Evolutionary conservation across 2,888 invertebrate species (phyloP), one percentile per base, ranked within the genome.

Genomic region (Sepiola atlantica): DNA sequence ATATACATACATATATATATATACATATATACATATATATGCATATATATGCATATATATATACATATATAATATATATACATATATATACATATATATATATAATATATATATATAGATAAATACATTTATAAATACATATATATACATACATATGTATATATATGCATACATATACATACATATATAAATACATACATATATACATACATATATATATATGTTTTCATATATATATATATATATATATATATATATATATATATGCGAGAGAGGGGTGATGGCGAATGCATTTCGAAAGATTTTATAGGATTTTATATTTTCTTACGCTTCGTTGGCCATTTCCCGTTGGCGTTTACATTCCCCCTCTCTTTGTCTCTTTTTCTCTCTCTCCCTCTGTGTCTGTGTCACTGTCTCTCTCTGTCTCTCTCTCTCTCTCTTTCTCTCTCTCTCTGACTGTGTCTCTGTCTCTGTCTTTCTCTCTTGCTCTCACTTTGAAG

Each of bases 221-320:
- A 57, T 57, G 3, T 57, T 0, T 57, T 0, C 20, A 6, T 57
- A 21, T 57, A 57, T 57, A 57, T 57, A 57, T 57, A 57, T 57
- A 57, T 21, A 57, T 21, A 57, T 21, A 57, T 57, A 21, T 21
- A 57, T 57, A 21, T 57, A 57, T 57, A 57, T 57, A 57, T 57
- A 57, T 57, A 21, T 57, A 57, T 57, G 3, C 3, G 24, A 8
- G 45, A 2, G 45, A 45, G 45, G n/a, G n/a, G n/a, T n/a, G n/a
- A 4, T 45, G 45, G 45, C 45, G 45, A 45, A 45, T 45, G n/a
- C 77, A 14, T 8, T 32, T n/a, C 32, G 77, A 77, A 77, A 77
- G 45, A 77, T 77, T 77, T 77, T 77, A 77, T 77, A 77, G 77
- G 77, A 77, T n/a, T 77, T 77, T 77, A 77, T n/a, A 45, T 45